These are phyloP conservation scores for Leptinotarsa defecta DNA, from an alignment of 1,140 invertebrate genomes.

Conservation along the genomic window DNA sequence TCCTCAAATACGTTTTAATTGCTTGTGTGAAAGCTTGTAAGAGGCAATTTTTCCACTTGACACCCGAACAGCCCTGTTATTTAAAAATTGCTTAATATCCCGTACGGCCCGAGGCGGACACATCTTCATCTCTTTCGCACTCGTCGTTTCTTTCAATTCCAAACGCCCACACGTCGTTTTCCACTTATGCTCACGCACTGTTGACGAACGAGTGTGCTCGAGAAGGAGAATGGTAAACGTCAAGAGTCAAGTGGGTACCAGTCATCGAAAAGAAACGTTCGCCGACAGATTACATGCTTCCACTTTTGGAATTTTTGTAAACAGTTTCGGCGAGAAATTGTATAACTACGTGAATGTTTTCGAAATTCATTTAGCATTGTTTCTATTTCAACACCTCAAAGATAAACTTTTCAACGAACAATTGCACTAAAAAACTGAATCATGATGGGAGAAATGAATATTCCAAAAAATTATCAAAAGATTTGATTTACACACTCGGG, in stretches of 20 bases:
- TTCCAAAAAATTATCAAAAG: too few relatives aligned
- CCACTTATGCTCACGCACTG: conserved; percentile 20
- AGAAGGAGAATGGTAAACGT: not conserved
- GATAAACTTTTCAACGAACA: too few relatives aligned
- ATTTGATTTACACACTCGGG: too few relatives aligned
- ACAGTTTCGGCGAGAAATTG: too few relatives aligned
- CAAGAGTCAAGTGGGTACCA: not conserved
- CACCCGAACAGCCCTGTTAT: conserved; percentile 25
- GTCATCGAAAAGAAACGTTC: not conserved
- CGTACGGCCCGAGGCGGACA: conserved; percentile 22
- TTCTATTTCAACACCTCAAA: too few relatives aligned
- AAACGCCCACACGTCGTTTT: conserved; percentile 19
- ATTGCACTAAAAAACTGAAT: too few relatives aligned
- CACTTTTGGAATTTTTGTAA: not conserved
- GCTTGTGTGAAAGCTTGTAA: conserved; percentile 19
- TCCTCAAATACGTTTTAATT: conserved; percentile 27
- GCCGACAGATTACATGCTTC: not conserved
- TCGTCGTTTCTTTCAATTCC: conserved; percentile 21
- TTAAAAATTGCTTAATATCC: conserved; percentile 40
- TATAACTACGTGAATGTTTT: too few relatives aligned
- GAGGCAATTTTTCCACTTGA: conserved; percentile 20
- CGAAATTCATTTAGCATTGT: too few relatives aligned
- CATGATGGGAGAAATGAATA: too few relatives aligned
- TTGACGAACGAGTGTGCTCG: conserved; percentile 8
- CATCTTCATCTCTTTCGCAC: conserved; percentile 31